Evolutionary conservation across 2,797 vertebrate species (phyloP), one percentile per base, ranked within the genome.

Genomic region (Halcyon leucocephala): DNA sequence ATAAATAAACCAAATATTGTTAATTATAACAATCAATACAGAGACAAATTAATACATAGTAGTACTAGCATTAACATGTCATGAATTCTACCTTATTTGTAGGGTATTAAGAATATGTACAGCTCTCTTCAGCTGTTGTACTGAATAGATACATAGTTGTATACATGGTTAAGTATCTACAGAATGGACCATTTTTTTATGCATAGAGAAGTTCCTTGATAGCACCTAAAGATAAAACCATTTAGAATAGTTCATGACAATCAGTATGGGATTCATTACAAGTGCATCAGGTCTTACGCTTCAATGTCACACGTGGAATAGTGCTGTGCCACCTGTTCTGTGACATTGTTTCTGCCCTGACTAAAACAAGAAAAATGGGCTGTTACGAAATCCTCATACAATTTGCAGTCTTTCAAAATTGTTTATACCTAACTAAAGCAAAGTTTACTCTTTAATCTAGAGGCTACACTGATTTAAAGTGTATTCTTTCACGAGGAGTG

Each of bases 281-380:
- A 37, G 62, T 37, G 5, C 20, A 41, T 71, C 25, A 60, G 21
- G 28, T 74, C 16, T 81, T 67, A n/a, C 13, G 26, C 25, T 22
- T 44, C 41, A 73, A 1, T 60, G 19, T 81, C 41, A 72, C 18
- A 37, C 0, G 0, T 42, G 49, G 12, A 71, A 57, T 14, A 81
- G 8, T 29, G 10, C 48, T 41, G 9, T 86, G 29, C 26, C 21
- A 6, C 82, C 41, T 85, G 51, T 44, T 20, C 35, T 65, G 20
- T 76, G 29, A 48, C 44, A 31, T 54, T 64, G 12, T 14, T 84
- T 82, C 70, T 89, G 12, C 41, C 14, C 46, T 16, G 3, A 48
- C 25, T 79, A 49, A 78, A 78, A n/a, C 25, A 54, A 49, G 22
- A 52, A 90, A 54, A 3, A 19, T 46, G 54, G 29, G 51, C 5